phyloP scores from a whole-genome alignment of 2,888 invertebrate genomes.

The Podabrus alpinus region DNA sequence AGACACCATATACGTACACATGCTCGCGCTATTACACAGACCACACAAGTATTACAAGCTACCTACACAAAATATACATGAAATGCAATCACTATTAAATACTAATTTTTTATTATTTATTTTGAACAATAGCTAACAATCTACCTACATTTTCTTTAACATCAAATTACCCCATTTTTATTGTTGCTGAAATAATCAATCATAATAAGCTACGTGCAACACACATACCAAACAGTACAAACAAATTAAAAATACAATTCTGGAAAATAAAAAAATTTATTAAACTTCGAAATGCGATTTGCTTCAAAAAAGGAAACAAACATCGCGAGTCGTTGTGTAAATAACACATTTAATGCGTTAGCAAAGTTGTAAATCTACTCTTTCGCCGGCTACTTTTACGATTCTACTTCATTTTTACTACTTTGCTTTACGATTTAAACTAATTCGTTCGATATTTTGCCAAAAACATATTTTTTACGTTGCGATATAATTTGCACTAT shows the following conservation, averaged over 20 bases:
- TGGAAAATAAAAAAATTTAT: not conserved
- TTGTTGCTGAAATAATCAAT: not conserved
- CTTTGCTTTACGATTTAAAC: slow-evolving; percentile 25
- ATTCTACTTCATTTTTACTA: slow-evolving; percentile 28
- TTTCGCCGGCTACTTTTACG: slow-evolving; percentile 32
- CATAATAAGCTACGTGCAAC: not conserved
- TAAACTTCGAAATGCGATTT: slow-evolving; percentile 20
- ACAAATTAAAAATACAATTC: not conserved
- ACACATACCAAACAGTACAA: not conserved
- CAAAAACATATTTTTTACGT: not conserved
- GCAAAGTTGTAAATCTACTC: slow-evolving; percentile 31
- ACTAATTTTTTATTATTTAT: not conserved
- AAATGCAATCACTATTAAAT: not conserved
- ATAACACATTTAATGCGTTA: slow-evolving; percentile 32
- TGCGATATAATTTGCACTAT: not conserved
- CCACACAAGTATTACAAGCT: slow-evolving; percentile 10
- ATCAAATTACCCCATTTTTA: not conserved
- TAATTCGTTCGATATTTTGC: slow-evolving; percentile 12
- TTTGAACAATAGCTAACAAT: slow-evolving; percentile 4
- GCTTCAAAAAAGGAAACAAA: slow-evolving; percentile 24
- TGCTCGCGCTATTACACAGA: slow-evolving; percentile 13
- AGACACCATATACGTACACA: slow-evolving; percentile 27
- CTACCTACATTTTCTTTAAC: slow-evolving; percentile 4
- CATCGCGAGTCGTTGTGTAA: slow-evolving; percentile 26
- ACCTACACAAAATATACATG: slow-evolving; percentile 8